Evolutionary conservation across 2,113 vertebrate genomes (phyloP), one percentile per base, ranked within the genome.

Genomic region (Festucalex cinctus): DNA sequence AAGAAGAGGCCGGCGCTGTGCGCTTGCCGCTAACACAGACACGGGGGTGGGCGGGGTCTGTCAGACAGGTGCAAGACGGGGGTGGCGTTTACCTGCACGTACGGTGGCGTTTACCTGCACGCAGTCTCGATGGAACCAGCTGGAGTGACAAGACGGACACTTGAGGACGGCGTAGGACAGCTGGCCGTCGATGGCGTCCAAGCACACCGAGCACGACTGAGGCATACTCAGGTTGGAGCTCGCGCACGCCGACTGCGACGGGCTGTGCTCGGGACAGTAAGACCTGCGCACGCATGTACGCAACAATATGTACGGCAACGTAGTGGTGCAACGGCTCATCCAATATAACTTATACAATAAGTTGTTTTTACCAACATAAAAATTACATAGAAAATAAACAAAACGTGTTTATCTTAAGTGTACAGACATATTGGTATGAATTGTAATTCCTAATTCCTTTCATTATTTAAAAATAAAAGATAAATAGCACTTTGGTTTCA

Each of bases 41-140:
- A 51, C 35, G 51, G 5, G 3, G 5, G 12, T n/a, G 5, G 14
- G 37, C 8, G 36, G n/a, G 14, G 1, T 3, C 6, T 20, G 20
- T 49, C 19, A 49, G 2, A 9, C 46, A 17, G 6, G 6, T 48
- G 14, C 43, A 1, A 44, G 3, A 39, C 37, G 9, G 7, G 6
- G 37, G 9, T 1, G 37, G 6, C 37, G 37, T 17, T 5, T 5
- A 4, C 1, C 3, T 44, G 43, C 43, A 4, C 13, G 4, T 16
- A 4, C 1, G 49, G 6, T 20, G 9, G 3, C 43, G 26, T 9
- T 46, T 92, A 98, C 96, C 95, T 98, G 96, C 67, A 97, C 90
- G 78, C 97, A 99, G 62, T 95, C 91, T 77, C 97, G 91, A 86
- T 99, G 96, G 93, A 96, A 98, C 95, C 96, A 98, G 83, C 95